Conservation (phyloP, 2,888 invertebrate species). For the Lampropteryx suffumata region DNA sequence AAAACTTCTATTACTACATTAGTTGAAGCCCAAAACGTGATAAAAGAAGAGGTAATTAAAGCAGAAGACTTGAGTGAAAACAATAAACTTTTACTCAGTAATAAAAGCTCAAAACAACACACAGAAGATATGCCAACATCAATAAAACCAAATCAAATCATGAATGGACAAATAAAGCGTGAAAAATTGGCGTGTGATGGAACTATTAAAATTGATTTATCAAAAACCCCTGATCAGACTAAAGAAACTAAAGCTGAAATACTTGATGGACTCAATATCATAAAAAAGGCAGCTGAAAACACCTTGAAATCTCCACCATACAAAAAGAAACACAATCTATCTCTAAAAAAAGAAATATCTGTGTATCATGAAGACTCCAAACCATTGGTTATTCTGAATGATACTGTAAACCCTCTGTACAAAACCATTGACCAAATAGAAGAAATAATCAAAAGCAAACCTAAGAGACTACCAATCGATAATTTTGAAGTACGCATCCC, state of each 20-base stretch:
- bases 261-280: slow-evolving; percentile 6
- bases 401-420: slow-evolving; percentile 11
- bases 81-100: no score
- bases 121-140: no score
- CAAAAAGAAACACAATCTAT: slow-evolving; percentile 13
- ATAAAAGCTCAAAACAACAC: no score
- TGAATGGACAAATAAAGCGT: not conserved
- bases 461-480: slow-evolving; percentile 20
- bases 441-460: slow-evolving; percentile 21
- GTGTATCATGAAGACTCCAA: not conserved
- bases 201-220: slow-evolving; percentile 8
- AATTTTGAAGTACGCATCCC: slow-evolving; percentile 23
- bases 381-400: not conserved
- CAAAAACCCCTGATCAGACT: not conserved
- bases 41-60: slow-evolving; percentile 2
- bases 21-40: not conserved
- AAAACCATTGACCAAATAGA: slow-evolving; percentile 27
- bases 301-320: slow-evolving; percentile 4
- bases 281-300: slow-evolving; percentile 3
- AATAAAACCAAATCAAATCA: not conserved
- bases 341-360: slow-evolving; percentile 11
- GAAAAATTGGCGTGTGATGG: not conserved
- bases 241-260: slow-evolving; percentile 26
- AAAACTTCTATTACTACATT: not conserved
- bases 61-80: not conserved